These are phyloP conservation scores for Bombus superbus DNA, from an alignment of 1,140 invertebrate genomes.

Conservation along the genomic window DNA sequence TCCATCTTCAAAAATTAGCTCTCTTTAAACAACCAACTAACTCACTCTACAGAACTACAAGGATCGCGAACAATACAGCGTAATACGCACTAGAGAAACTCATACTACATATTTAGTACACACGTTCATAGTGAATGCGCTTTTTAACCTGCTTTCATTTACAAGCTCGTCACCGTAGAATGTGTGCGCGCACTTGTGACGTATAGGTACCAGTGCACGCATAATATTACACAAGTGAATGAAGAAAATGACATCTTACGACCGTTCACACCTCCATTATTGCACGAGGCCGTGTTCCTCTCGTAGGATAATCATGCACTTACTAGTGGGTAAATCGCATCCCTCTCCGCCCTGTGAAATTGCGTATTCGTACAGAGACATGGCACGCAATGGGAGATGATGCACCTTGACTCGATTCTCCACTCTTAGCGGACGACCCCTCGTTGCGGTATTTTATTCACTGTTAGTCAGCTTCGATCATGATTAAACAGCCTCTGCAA, in stretches of 20 bases:
- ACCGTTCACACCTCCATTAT: constrained; percentile 49
- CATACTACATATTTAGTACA: not conserved
- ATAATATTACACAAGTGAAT: constrained; percentile 26
- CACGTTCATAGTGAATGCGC: not conserved
- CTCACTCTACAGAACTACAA: not conserved
- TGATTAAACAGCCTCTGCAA: not conserved
- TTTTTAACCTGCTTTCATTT: constrained; percentile 22
- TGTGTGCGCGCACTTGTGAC: not conserved
- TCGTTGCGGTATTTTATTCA: not conserved
- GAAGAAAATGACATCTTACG: constrained; percentile 57
- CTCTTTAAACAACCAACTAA: not conserved
- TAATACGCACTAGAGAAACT: not conserved
- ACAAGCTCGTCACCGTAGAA: not conserved
- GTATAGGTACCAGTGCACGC: not conserved
- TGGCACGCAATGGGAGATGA: constrained; percentile 15
- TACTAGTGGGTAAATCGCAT: constrained; percentile 14
- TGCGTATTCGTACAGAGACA: constrained; percentile 10
- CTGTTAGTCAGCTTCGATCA: not conserved
- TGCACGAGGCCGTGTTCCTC: not conserved
- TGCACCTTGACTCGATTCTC: constrained; percentile 4
- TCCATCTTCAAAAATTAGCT: not conserved
- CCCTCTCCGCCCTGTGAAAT: not conserved
- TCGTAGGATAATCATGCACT: constrained; percentile 44
- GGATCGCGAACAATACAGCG: not conserved
- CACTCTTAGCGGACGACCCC: not conserved